Percentiles rank a stretch among this genome's conserved stretches.
Conservation (phyloP, 2,113 vertebrate species). For the Ammodytes marinus region DNA sequence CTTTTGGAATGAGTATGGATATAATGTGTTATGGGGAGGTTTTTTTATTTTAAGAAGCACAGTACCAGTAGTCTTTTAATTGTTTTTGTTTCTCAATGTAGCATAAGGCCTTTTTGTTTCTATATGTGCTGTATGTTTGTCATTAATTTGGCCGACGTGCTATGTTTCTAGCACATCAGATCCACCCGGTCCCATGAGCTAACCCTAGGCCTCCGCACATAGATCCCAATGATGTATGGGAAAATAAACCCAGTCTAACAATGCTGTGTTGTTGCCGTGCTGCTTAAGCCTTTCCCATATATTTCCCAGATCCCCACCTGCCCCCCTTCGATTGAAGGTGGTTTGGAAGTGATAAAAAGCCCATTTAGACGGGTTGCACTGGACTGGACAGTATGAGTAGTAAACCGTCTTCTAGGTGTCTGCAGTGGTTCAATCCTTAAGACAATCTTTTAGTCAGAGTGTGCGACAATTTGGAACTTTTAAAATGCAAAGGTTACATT, state of each 20-base stretch:
- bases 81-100: slow-evolving; percentile 67
- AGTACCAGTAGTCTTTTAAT: slow-evolving; percentile 76
- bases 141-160: slow-evolving; percentile 65
- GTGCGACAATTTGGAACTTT: slow-evolving; percentile 14
- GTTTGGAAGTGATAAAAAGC: slow-evolving; percentile 18
- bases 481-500: slow-evolving; percentile 15
- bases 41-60: slow-evolving; percentile 78
- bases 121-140: slow-evolving; percentile 67
- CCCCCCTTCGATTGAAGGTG: slow-evolving; percentile 1
- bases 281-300: slow-evolving; percentile 26
- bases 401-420: slow-evolving; percentile 20
- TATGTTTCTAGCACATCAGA: slow-evolving; percentile 61
- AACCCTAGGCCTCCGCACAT: slow-evolving; percentile 40
- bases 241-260: slow-evolving; percentile 30
- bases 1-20: slow-evolving; percentile 81
- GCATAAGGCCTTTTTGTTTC: slow-evolving; percentile 73
- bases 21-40: slow-evolving; percentile 75
- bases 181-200: slow-evolving; percentile 34
- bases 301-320: slow-evolving; percentile 21
- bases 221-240: slow-evolving; percentile 25
- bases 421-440: slow-evolving; percentile 7
- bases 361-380: not conserved
- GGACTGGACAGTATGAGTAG: slow-evolving; percentile 1
- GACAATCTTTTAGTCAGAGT: slow-evolving; percentile 21
- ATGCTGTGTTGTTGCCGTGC: slow-evolving; percentile 49